Evolutionary conservation across 2,888 invertebrate genomes (phyloP).

Genomic region (Mesorhabditis belari): DNA sequence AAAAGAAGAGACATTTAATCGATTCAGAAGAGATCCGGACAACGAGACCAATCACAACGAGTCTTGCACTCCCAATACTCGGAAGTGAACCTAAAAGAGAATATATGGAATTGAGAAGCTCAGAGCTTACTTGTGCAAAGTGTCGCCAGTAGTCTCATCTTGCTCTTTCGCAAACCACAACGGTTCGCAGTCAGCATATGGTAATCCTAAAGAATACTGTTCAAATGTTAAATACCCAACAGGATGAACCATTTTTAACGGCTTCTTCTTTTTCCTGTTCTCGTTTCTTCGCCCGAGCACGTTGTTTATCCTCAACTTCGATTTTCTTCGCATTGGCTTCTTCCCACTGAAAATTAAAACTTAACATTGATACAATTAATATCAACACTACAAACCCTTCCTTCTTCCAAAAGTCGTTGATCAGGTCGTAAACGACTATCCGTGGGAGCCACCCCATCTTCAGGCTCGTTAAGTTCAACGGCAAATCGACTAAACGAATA

Average conservation of each 20-base stretch:
- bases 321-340: constrained; percentile 69
- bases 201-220: constrained; percentile 53
- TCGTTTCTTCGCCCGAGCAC: constrained; percentile 69
- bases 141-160: constrained; percentile 21
- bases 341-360: no score
- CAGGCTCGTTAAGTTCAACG: constrained; percentile 89
- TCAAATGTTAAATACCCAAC: constrained; percentile 1
- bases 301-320: constrained; percentile 88
- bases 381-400: no score
- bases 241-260: constrained; percentile 55
- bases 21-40: constrained; percentile 81
- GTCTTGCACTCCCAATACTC: constrained; percentile 89
- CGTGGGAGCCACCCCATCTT: constrained; percentile 84
- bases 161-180: constrained; percentile 75
- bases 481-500: constrained; percentile 92
- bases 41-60: constrained; percentile 76
- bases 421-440: constrained; percentile 87
- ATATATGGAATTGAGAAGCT: no score
- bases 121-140: background rate
- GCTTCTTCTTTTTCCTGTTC: constrained; percentile 72
- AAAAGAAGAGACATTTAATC: no score
- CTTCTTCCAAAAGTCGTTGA: constrained; percentile 90
- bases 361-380: no score
- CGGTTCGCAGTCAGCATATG: constrained; percentile 71
- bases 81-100: constrained; percentile 62